Percentiles rank a stretch among this genome's conserved stretches.
These are phyloP conservation scores for Rambutsinella grinnellia DNA, from an alignment of 2,888 invertebrate species.

Conservation along the genomic window DNA sequence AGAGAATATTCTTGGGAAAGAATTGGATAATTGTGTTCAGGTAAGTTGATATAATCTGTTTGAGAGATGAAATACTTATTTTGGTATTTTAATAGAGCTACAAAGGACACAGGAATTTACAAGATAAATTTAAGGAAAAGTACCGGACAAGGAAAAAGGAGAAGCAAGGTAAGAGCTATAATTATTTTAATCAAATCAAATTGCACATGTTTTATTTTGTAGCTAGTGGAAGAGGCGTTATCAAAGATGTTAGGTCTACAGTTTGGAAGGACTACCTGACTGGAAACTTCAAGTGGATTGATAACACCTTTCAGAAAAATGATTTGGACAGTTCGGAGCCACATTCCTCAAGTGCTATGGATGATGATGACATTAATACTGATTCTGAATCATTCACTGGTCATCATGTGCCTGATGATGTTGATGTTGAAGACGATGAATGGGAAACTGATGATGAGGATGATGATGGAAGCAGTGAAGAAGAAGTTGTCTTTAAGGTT, in stretches of 20 bases:
- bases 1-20: constrained; percentile 4
- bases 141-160: background rate
- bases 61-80: too few relatives aligned
- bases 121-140: background rate
- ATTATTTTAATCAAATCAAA: background rate
- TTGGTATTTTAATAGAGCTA: too few relatives aligned
- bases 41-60: too few relatives aligned
- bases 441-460: constrained; percentile 8
- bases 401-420: too few relatives aligned
- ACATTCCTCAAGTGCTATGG: background rate
- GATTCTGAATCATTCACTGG: too few relatives aligned
- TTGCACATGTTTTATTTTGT: too few relatives aligned
- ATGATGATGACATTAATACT: background rate
- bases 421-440: too few relatives aligned
- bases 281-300: background rate
- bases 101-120: too few relatives aligned
- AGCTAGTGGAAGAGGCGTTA: too few relatives aligned
- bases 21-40: background rate
- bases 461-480: too few relatives aligned
- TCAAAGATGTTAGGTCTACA: background rate
- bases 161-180: background rate
- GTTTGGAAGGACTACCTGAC: background rate
- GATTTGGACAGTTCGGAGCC: background rate
- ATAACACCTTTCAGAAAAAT: background rate
- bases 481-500: too few relatives aligned